Conservation (phyloP, 2,797 vertebrate species). For the Hozukius guyotensis region DNA sequence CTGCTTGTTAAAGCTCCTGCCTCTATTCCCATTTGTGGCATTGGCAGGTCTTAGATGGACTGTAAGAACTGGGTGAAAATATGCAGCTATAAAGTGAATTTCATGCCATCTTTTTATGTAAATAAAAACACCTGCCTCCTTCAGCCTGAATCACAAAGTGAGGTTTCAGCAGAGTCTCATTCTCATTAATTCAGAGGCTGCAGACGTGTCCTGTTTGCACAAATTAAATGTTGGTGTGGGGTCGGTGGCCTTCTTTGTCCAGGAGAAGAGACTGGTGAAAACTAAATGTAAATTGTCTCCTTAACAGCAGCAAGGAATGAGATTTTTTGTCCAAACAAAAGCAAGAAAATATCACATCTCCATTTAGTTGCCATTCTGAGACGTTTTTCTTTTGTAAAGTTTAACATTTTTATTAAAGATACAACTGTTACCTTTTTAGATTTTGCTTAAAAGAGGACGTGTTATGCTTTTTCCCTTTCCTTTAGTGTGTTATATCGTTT, state of each 20-base stretch:
- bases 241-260: background rate
- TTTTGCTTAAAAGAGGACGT: background rate
- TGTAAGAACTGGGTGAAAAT: conserved; percentile 6
- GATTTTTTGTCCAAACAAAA: background rate
- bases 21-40: background rate
- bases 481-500: too few species aligned
- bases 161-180: background rate
- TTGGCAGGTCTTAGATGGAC: conserved; percentile 7
- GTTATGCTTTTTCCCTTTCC: too few species aligned
- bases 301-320: background rate
- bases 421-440: background rate
- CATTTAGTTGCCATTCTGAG: background rate
- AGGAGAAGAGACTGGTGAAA: background rate
- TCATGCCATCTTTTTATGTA: background rate
- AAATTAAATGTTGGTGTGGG: background rate
- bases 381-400: background rate
- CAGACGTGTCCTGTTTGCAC: background rate
- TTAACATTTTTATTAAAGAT: background rate
- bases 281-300: background rate
- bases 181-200: background rate
- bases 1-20: conserved; percentile 47
- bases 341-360: background rate
- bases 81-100: background rate
- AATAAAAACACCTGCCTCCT: background rate
- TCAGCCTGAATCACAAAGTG: background rate